A percentile compares a stretch with the other conserved stretches of the same genome.
phyloP scores from a whole-genome alignment of 2,113 vertebrate genomes.

The Microtus montanus region DNA sequence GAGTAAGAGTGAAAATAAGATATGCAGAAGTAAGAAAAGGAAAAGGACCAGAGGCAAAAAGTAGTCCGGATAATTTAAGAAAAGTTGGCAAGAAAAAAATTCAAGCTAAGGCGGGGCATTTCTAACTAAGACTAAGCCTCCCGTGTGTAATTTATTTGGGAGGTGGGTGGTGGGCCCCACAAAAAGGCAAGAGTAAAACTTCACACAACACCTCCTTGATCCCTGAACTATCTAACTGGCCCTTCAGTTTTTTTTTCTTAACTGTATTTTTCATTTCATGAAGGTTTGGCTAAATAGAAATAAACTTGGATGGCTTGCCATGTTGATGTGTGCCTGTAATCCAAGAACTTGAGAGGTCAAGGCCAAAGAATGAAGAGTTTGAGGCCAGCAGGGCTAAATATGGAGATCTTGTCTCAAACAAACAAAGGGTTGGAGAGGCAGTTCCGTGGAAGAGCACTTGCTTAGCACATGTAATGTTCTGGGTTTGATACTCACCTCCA shows the following conservation, averaged over 20 bases:
- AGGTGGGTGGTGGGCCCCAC: too few relatives aligned
- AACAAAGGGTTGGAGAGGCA: neutral
- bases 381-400: neutral
- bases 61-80: too few relatives aligned
- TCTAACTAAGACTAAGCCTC: too few relatives aligned
- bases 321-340: neutral
- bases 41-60: too few relatives aligned
- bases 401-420: neutral
- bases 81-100: too few relatives aligned
- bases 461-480: neutral
- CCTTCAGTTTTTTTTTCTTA: neutral
- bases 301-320: neutral
- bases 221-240: too few relatives aligned
- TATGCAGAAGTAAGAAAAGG: too few relatives aligned
- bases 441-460: neutral
- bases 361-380: neutral
- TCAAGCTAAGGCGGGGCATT: too few relatives aligned
- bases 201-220: too few relatives aligned
- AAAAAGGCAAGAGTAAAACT: too few relatives aligned
- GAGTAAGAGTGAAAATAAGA: too few relatives aligned
- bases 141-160: too few relatives aligned
- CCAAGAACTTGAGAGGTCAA: neutral
- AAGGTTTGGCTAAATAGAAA: constrained; percentile 41
- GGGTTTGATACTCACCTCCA: neutral
- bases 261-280: neutral